phyloP scores from a whole-genome alignment of 2,888 invertebrate species.

The Tuta absoluta region DNA sequence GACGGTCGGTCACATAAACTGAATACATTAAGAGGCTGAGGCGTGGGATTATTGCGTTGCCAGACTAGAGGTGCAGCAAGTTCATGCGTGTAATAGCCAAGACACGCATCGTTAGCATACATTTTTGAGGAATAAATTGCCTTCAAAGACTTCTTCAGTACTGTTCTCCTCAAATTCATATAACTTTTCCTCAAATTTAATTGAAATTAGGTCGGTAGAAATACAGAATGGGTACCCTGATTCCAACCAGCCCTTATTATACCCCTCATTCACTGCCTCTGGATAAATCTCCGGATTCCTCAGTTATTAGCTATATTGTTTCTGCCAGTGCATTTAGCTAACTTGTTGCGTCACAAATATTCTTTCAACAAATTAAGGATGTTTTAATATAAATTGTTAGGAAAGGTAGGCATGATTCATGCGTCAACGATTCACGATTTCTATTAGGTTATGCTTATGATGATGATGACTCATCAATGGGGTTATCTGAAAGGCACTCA shows the following conservation, averaged over 20 bases:
- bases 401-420: slow-evolving; percentile 16
- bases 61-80: background rate
- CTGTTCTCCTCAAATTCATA: background rate
- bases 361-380: background rate
- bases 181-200: background rate
- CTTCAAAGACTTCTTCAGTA: background rate
- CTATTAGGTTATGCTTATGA: background rate
- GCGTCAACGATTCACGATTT: background rate
- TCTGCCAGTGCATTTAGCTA: background rate
- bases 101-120: background rate
- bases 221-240: background rate
- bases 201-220: background rate
- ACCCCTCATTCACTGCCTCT: no score
- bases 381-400: background rate
- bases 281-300: background rate
- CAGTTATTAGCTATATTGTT: background rate
- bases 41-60: slow-evolving; percentile 25
- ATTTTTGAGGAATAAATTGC: background rate
- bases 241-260: background rate
- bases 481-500: slow-evolving; percentile 2
- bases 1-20: slow-evolving; percentile 6
- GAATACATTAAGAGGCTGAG: slow-evolving; percentile 21
- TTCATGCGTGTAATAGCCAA: background rate
- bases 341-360: slow-evolving; percentile 1
- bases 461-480: background rate